phyloP scores from a whole-genome alignment of 2,888 invertebrate species.

The Dolichomitus sp. region DNA sequence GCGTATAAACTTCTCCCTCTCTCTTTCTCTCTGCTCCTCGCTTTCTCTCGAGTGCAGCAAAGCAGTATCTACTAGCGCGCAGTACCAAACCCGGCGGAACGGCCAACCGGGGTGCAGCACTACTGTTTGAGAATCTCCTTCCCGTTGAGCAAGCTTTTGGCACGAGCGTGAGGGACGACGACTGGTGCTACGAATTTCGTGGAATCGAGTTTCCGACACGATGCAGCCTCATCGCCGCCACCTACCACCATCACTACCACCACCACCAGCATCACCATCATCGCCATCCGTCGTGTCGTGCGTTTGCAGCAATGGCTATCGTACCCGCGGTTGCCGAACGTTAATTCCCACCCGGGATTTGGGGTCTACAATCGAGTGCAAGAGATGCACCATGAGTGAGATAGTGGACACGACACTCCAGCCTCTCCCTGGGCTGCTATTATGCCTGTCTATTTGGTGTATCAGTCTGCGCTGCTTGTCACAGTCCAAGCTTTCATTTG shows the following conservation, averaged over 20 bases:
- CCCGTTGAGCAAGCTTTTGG: constrained; percentile 51
- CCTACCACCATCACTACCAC: not conserved
- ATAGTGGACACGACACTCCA: not conserved
- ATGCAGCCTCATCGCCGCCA: not conserved
- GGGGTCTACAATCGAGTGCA: constrained; percentile 4
- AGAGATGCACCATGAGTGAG: not conserved
- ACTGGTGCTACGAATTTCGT: constrained; percentile 40
- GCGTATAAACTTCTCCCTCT: constrained; percentile 26
- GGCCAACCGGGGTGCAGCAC: constrained; percentile 14
- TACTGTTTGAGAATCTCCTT: constrained; percentile 52
- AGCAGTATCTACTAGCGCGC: constrained; percentile 7
- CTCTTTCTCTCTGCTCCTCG: constrained; percentile 14
- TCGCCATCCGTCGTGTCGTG: constrained; percentile 9
- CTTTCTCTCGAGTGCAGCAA: constrained; percentile 3
- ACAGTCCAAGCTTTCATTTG: not conserved
- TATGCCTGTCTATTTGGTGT: not conserved
- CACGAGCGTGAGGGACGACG: constrained; percentile 11
- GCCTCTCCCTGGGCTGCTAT: not conserved
- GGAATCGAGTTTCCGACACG: constrained; percentile 32
- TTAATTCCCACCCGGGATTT: constrained; percentile 35
- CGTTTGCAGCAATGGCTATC: not conserved
- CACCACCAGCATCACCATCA: not conserved
- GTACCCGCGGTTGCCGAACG: constrained; percentile 25
- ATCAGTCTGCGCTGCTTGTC: not conserved
- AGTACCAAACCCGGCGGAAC: constrained; percentile 22